Base-by-base conservation (phyloP, 2,113 vertebrate species). In the Pteropus alecto region DNA sequence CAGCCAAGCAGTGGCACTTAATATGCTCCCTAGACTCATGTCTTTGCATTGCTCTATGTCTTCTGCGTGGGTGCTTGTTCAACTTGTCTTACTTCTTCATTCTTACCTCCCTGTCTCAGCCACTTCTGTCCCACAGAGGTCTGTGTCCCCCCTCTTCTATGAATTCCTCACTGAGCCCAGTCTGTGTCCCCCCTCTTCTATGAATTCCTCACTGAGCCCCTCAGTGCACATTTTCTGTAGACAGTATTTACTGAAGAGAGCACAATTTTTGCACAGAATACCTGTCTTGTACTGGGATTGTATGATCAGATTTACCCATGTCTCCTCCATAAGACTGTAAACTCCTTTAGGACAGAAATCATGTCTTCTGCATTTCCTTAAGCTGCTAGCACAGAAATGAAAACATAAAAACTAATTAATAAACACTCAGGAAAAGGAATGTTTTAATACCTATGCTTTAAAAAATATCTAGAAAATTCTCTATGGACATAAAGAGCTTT, bases 401-500 rank as follows among this genome's bases (percentile, higher is more conserved):
- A 7, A 26, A 83, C 16, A 54, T 61, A 18, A 83, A 93, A 97
- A 89, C 4, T 87, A 97, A 96, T 96, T 95, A 93, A 77, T 78
- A 91, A 93, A 73, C 67, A 30, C 18, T 54, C 61, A 1, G 71
- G 61, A 71, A 93, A 86, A 78, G 19, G 38, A 89, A 89, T 86
- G 5, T 60, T 96, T 96, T 88, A 30, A 93, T 54, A 94, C 4
- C 8, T 81, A 73, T 84, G 22, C 61, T 93, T 41, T 63, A 70
- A 58, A 78, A 65, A 71, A 65, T 87, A 18, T 67, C 77, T 70
- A 86, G n/a, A 86, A 94, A 90, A 95, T 68, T 92, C 54, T 92
- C 65, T n/a, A 67, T 63, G 61, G 56, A 97, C 38, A 65, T 18
- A 87, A 97, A 96, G 41, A 84, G 51, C 26, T 95, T 96, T 95